Conservation (phyloP, 53 echinoderm and acorn worm species). For the Arbacia lixula region DNA sequence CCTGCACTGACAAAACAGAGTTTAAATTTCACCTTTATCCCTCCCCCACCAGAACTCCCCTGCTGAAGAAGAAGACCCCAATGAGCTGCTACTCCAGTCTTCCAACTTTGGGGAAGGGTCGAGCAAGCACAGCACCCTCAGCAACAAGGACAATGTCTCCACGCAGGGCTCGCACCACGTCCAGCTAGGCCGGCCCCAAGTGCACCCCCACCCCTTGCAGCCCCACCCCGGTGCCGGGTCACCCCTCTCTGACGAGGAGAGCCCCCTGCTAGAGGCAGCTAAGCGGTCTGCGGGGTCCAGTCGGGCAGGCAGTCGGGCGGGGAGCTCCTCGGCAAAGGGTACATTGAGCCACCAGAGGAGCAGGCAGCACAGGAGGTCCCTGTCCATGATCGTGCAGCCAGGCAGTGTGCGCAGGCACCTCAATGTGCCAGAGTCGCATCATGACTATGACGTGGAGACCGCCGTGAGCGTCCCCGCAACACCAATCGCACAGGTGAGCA, state of each 20-base stretch:
- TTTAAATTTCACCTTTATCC: neutral
- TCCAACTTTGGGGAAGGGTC: conserved; percentile 28
- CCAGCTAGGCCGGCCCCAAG: conserved; percentile 39
- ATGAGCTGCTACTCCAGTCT: conserved; percentile 15
- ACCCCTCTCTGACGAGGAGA: conserved; percentile 47
- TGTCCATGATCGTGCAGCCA: conserved; percentile 85
- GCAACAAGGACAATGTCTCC: conserved; percentile 56
- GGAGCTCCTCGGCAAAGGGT: neutral
- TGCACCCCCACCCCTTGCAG: conserved; percentile 20
- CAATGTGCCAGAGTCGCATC: conserved; percentile 16
- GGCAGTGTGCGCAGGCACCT: conserved; percentile 65
- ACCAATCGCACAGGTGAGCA: conserved; percentile 38
- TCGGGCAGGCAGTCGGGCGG: conserved; percentile 46
- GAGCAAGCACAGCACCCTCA: conserved; percentile 55
- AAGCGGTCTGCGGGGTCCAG: conserved; percentile 40
- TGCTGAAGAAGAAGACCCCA: conserved; percentile 22
- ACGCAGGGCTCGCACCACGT: conserved; percentile 32
- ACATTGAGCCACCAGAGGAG: neutral
- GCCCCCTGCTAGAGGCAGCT: conserved; percentile 42
- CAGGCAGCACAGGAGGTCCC: conserved; percentile 49
- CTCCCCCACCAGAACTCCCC: conserved; percentile 17
- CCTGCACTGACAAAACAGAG: neutral
- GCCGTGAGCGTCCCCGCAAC: conserved; percentile 50
- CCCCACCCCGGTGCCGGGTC: conserved; percentile 8
- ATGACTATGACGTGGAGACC: conserved; percentile 46